Evolutionary conservation across 2,797 vertebrate species (phyloP).

Genomic region (Syngnathus acus): DNA sequence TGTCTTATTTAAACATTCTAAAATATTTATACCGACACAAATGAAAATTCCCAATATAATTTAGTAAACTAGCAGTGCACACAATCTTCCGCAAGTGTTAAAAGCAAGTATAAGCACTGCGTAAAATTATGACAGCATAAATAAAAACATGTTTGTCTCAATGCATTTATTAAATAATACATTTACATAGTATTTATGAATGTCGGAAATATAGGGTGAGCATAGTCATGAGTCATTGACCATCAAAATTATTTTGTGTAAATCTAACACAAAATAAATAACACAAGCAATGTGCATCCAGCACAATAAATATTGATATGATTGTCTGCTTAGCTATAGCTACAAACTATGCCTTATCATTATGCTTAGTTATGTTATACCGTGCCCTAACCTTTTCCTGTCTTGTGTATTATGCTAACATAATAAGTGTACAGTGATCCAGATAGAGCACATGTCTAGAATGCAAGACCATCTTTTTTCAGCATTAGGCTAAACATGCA

Average conservation of each 20-base stretch:
- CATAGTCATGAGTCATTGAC: no score
- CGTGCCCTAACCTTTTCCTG: constrained; percentile 11
- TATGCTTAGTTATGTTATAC: neutral
- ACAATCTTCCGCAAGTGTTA: neutral
- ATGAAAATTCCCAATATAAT: neutral
- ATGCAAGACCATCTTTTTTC: constrained; percentile 24
- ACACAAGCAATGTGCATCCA: no score
- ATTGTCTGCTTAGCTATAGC: neutral
- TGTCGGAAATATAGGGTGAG: no score
- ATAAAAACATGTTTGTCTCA: no score
- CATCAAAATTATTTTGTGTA: no score
- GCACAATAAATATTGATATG: no score
- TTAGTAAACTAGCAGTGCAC: neutral
- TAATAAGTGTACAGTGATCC: constrained; percentile 25
- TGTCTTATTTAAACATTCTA: neutral
- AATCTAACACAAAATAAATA: neutral
- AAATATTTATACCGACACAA: neutral
- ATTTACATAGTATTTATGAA: no score
- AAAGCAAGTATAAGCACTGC: no score
- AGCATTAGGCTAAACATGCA: constrained; percentile 33
- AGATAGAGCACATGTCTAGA: constrained; percentile 23
- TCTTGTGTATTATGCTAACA: constrained; percentile 15
- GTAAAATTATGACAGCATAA: no score
- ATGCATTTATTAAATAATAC: no score
- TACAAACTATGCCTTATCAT: neutral